Percentiles rank a stretch among this genome's conserved stretches.
These are phyloP conservation scores for Drosophila orosa DNA, from an alignment of 1,140 invertebrate species.

Conservation along the genomic window DNA sequence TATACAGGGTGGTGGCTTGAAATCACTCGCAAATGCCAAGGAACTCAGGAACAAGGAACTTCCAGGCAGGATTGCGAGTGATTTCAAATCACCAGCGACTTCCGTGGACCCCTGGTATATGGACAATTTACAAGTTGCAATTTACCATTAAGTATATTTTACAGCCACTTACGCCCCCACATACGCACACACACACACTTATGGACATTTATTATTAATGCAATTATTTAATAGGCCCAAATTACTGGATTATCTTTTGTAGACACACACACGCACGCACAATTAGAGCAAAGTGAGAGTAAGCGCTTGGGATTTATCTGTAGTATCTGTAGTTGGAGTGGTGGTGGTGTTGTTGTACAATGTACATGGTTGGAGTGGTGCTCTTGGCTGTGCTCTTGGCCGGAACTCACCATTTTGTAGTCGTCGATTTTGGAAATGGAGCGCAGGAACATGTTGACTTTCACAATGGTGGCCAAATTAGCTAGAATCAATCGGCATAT, in stretches of 20 bases:
- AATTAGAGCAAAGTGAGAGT: constrained; percentile 64
- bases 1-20: constrained; percentile 8
- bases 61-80: neutral
- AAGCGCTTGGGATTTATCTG: constrained; percentile 57
- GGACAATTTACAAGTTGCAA: constrained; percentile 33
- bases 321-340: constrained; percentile 35
- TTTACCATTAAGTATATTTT: constrained; percentile 38
- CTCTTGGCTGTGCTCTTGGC: constrained; percentile 40
- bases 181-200: constrained; percentile 27
- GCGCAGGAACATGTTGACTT: constrained; percentile 96
- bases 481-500: constrained; percentile 84
- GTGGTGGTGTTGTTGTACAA: constrained; percentile 27
- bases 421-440: constrained; percentile 99
- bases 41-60: no score
- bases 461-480: constrained; percentile 91
- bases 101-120: constrained; percentile 1
- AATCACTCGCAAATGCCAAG: neutral
- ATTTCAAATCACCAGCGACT: constrained; percentile 1
- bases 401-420: constrained; percentile 98
- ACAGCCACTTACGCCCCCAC: constrained; percentile 18
- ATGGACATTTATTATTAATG: constrained; percentile 49
- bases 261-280: constrained; percentile 51
- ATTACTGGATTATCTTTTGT: constrained; percentile 37
- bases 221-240: constrained; percentile 50
- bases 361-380: constrained; percentile 23